Percentiles rank a stretch among this genome's conserved stretches.
Conservation (phyloP, 2,113 vertebrate genomes). For the Percina caprodes region DNA sequence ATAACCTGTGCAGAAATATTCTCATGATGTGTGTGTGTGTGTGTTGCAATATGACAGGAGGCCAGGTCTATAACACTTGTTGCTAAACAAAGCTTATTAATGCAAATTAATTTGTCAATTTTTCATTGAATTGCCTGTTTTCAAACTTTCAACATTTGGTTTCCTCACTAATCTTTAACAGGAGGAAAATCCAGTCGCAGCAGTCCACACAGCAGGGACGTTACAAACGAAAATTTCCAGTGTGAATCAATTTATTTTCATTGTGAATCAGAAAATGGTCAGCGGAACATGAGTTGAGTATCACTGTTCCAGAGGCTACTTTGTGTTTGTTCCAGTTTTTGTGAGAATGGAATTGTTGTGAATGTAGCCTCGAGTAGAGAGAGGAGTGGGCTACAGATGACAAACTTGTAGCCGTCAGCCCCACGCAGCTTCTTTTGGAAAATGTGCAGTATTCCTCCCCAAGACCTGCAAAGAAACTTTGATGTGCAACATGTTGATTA, state of each 20-base stretch:
- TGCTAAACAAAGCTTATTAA: too few species aligned
- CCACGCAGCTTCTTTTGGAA: not conserved
- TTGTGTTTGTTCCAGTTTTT: not conserved
- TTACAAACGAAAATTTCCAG: too few species aligned
- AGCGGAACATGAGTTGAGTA: too few species aligned
- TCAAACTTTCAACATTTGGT: too few species aligned
- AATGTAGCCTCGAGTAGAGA: not conserved
- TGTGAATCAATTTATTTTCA: too few species aligned
- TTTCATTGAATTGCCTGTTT: too few species aligned
- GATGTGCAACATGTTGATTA: not conserved
- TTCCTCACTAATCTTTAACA: too few species aligned
- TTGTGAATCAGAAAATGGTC: too few species aligned
- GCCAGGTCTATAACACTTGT: too few species aligned
- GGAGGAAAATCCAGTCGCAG: too few species aligned
- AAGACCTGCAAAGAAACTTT: not conserved
- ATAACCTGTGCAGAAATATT: constrained; percentile 5
- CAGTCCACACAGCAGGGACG: too few species aligned
- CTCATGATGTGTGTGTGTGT: not conserved
- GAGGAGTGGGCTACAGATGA: not conserved
- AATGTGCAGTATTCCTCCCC: not conserved
- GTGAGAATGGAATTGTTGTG: not conserved
- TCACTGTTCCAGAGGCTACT: not conserved
- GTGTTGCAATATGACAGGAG: not conserved
- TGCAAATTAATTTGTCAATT: too few species aligned
- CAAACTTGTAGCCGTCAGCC: not conserved